Conservation (phyloP, 2,888 invertebrate genomes). For the Frankliniella intonsa region DNA sequence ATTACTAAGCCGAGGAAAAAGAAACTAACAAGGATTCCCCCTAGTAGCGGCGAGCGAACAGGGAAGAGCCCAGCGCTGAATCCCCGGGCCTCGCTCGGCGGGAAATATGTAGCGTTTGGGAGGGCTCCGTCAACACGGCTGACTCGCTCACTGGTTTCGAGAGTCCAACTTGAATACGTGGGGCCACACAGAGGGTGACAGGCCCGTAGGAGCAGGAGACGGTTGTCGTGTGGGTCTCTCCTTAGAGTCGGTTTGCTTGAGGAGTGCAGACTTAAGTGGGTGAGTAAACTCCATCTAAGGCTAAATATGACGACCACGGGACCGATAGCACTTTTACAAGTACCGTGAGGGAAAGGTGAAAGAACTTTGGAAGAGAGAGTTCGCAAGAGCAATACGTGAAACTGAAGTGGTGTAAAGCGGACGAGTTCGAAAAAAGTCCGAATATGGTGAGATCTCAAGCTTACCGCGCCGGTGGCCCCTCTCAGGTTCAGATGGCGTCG, state of each 20-base stretch:
- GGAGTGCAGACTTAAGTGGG: constrained; percentile 58
- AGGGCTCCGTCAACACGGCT: constrained; percentile 36
- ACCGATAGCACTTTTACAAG: constrained; percentile 64
- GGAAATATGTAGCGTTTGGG: constrained; percentile 39
- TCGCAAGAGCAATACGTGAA: constrained; percentile 53
- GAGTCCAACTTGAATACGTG: constrained; percentile 44
- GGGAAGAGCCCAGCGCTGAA: constrained; percentile 56
- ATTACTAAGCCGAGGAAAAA: constrained; percentile 67
- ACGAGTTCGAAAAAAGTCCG: constrained; percentile 53
- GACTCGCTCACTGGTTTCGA: constrained; percentile 34
- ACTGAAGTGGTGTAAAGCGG: constrained; percentile 50
- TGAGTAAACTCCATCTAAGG: constrained; percentile 57
- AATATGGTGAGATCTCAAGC: constrained; percentile 48
- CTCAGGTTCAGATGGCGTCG: constrained; percentile 41
- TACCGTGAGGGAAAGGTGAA: constrained; percentile 67
- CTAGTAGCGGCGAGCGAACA: constrained; percentile 61
- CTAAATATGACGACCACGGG: constrained; percentile 60
- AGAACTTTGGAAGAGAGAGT: constrained; percentile 63
- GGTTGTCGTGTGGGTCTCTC: constrained; percentile 41
- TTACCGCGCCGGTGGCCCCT: constrained; percentile 39
- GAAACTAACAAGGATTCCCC: constrained; percentile 62
- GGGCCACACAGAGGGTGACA: constrained; percentile 46
- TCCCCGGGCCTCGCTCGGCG: constrained; percentile 33
- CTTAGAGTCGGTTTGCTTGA: constrained; percentile 57
- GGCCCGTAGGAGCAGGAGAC: constrained; percentile 43